Evolutionary conservation across 2,797 vertebrate species (phyloP), one percentile per base, ranked within the genome.

Genomic region (Varecia variegata): DNA sequence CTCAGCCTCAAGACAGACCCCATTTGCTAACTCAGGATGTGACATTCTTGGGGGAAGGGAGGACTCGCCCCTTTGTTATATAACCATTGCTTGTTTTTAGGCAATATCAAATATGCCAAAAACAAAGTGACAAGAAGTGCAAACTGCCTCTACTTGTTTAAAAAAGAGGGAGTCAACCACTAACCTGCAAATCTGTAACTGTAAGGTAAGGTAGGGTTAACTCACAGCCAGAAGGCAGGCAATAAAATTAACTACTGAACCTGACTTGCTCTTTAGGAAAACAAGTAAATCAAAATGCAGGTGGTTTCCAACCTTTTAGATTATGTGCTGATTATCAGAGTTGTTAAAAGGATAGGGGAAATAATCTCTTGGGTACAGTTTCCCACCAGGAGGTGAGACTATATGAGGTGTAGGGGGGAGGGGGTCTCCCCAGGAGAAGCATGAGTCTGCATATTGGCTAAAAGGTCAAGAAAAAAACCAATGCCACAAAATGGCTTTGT

Each of bases 251-350:
- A 74, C 30, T 70, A 40, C 56, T 12, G 38, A 12, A 13, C 12
- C 30, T 81, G 3, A 32, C 23, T 92, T 88, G 23, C 56, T 90
- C 67, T 83, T 87, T 79, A 40, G 35, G 81, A 92, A 94, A 95
- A 92, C 35, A 50, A 86, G 25, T 70, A 54, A 18, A 71, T 83
- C 15, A 43, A 95, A 85, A 82, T 65, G 17, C 27, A 45, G 30
- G 43, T 94, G 54, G 3, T 47, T 77, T 92, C 56, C 11, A 43
- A 40, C 35, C 54, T 94, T 89, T 92, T 90, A 71, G 45, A 35
- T 76, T 38, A 54, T 54, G 58, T 70, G 79, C 76, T 86, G 21
- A 92, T 70, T 70, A 90, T 60, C 25, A 67, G 7, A 40, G 27
- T 23, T 79, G 38, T 91, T 93, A 50, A 85, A 81, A 84, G 81